Evolutionary conservation across 2,113 vertebrate genomes (phyloP).

Genomic region (Prietella phreatophila): DNA sequence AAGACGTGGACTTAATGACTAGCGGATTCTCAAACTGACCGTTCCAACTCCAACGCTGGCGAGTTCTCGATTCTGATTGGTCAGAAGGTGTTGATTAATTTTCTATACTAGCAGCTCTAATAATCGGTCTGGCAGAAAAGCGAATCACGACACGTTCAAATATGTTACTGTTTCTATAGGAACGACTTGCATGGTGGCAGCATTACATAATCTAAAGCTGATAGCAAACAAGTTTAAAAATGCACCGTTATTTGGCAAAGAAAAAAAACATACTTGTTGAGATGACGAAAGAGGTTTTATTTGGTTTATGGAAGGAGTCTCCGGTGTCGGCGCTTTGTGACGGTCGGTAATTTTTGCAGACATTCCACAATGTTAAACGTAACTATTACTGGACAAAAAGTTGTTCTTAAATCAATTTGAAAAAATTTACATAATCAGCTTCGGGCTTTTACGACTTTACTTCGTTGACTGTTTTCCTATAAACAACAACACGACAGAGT

Average conservation of each 20-base stretch:
- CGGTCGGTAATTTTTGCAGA: too few species aligned
- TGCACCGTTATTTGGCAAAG: neutral
- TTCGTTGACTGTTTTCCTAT: too few species aligned
- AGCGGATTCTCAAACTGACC: neutral
- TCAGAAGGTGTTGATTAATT: neutral
- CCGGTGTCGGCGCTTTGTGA: too few species aligned
- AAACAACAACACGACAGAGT: too few species aligned
- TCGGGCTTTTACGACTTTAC: too few species aligned
- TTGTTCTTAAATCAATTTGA: too few species aligned
- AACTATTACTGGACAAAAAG: too few species aligned
- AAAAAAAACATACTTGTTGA: too few species aligned
- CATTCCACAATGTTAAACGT: too few species aligned
- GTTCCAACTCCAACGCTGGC: neutral
- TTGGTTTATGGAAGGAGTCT: too few species aligned
- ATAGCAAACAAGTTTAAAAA: neutral
- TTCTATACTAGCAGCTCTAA: neutral
- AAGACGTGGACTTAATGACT: neutral
- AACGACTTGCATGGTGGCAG: neutral
- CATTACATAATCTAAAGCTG: neutral
- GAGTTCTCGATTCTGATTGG: neutral
- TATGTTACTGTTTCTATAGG: neutral
- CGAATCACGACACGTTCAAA: neutral
- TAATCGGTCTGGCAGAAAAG: neutral
- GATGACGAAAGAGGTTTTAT: too few species aligned
- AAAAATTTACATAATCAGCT: too few species aligned